phyloP scores from a whole-genome alignment of 1,140 invertebrate genomes.

The Prorops nasuta region DNA sequence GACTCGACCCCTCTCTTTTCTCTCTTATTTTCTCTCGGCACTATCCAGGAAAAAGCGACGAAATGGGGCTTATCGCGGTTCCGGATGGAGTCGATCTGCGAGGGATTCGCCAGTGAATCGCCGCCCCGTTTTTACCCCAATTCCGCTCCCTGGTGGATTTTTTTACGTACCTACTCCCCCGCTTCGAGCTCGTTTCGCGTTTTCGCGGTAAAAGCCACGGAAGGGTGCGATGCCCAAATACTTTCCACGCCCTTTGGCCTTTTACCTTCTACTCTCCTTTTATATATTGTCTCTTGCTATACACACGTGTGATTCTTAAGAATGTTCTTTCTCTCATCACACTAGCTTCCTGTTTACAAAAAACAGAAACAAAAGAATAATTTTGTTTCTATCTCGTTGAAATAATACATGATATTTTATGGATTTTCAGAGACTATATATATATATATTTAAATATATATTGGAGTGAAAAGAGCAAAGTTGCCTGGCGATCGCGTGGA shows the following conservation, averaged over 20 bases:
- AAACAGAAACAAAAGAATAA: too few species aligned
- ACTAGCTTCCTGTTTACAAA: too few species aligned
- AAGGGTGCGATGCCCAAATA: neutral
- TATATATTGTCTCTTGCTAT: too few species aligned
- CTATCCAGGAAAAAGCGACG: slow-evolving; percentile 20
- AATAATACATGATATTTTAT: too few species aligned
- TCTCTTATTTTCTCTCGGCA: neutral
- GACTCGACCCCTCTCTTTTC: slow-evolving; percentile 17
- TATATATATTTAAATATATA: too few species aligned
- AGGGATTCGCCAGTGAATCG: slow-evolving; percentile 18
- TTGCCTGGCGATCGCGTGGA: slow-evolving; percentile 13
- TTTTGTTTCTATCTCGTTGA: too few species aligned
- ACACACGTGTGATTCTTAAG: too few species aligned
- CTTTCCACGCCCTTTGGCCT: too few species aligned
- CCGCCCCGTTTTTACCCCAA: slow-evolving; percentile 23
- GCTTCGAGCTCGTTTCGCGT: slow-evolving; percentile 1
- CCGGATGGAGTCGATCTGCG: slow-evolving; percentile 36
- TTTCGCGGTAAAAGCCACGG: neutral
- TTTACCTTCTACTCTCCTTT: too few species aligned
- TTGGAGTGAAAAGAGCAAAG: too few species aligned
- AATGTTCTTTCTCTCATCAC: too few species aligned
- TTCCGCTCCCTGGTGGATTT: slow-evolving; percentile 27
- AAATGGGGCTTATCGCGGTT: slow-evolving; percentile 49
- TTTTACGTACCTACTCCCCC: slow-evolving; percentile 12
- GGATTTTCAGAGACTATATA: too few species aligned